These are phyloP conservation scores for Dione vanillae DNA, from an alignment of 2,888 invertebrate genomes.

Conservation along the genomic window DNA sequence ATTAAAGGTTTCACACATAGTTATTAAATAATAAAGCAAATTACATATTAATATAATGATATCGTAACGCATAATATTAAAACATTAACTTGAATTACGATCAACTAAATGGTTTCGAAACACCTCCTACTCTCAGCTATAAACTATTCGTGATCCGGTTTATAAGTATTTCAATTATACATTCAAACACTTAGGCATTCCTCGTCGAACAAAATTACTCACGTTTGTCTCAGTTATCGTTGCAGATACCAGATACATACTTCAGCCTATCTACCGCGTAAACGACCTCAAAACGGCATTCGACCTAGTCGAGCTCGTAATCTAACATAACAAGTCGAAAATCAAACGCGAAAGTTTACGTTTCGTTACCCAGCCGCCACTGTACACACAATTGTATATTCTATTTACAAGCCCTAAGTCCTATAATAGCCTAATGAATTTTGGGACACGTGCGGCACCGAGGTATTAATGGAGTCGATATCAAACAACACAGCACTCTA, in stretches of 20 bases:
- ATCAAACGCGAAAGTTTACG: constrained; percentile 81
- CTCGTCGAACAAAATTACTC: constrained; percentile 60
- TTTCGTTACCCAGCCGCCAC: constrained; percentile 60
- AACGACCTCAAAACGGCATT: constrained; percentile 83
- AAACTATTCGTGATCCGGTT: constrained; percentile 66
- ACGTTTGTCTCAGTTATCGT: constrained; percentile 58
- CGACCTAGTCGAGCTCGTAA: constrained; percentile 80
- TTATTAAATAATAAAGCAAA: neutral
- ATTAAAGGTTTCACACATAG: neutral
- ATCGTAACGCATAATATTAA: constrained; percentile 6
- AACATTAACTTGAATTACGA: constrained; percentile 3
- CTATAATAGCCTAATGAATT: constrained; percentile 57
- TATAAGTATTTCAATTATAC: constrained; percentile 72
- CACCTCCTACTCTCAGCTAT: constrained; percentile 47
- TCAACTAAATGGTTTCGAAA: constrained; percentile 60
- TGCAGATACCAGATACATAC: constrained; percentile 61
- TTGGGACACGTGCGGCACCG: constrained; percentile 80
- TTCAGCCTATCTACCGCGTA: constrained; percentile 65
- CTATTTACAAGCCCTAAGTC: constrained; percentile 51
- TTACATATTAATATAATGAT: neutral
- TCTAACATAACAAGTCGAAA: constrained; percentile 79
- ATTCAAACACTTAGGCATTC: constrained; percentile 58
- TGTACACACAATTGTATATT: constrained; percentile 33
- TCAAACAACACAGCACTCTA: constrained; percentile 64
- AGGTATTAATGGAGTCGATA: constrained; percentile 82